These are phyloP conservation scores for Ciona savignyi DNA, from an alignment of 23 tunicate species.

Conservation along the genomic window DNA sequence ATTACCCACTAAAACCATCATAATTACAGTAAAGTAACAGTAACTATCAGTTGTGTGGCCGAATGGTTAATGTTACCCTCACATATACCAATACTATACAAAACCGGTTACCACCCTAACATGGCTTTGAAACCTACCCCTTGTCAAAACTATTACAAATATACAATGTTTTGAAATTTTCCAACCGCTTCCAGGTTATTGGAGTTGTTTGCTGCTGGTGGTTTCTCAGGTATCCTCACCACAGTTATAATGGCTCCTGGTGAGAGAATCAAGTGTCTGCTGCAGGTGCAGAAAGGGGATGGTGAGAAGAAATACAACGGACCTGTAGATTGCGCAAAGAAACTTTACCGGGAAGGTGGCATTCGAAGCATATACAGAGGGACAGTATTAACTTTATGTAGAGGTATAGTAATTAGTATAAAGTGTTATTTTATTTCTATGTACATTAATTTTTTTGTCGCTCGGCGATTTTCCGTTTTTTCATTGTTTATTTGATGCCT, in stretches of 20 bases:
- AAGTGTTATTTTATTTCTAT: too few relatives aligned
- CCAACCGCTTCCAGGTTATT: constrained; percentile 1
- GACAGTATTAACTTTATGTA: constrained; percentile 78
- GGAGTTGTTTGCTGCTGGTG: constrained; percentile 87
- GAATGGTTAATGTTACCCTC: too few relatives aligned
- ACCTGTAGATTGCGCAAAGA: constrained; percentile 86
- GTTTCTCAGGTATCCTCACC: constrained; percentile 83
- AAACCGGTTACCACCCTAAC: too few relatives aligned
- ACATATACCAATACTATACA: too few relatives aligned
- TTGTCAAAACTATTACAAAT: too few relatives aligned
- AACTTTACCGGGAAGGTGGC: constrained; percentile 85
- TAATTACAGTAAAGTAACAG: background rate
- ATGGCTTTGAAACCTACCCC: too few relatives aligned
- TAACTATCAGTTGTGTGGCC: too few relatives aligned
- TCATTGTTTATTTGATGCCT: too few relatives aligned
- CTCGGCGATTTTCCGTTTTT: too few relatives aligned
- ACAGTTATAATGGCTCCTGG: constrained; percentile 99
- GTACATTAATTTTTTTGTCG: too few relatives aligned
- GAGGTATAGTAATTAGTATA: too few relatives aligned
- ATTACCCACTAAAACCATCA: background rate
- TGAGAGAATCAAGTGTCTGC: constrained; percentile 89
- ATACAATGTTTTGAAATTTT: too few relatives aligned
- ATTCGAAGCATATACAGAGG: constrained; percentile 92
- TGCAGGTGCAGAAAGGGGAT: constrained; percentile 74
- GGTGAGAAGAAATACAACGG: constrained; percentile 78